Percentiles rank a stretch among this genome's conserved stretches.
Evolutionary conservation across 2,797 vertebrate species (phyloP).

Genomic region (Apodemus agrarius): DNA sequence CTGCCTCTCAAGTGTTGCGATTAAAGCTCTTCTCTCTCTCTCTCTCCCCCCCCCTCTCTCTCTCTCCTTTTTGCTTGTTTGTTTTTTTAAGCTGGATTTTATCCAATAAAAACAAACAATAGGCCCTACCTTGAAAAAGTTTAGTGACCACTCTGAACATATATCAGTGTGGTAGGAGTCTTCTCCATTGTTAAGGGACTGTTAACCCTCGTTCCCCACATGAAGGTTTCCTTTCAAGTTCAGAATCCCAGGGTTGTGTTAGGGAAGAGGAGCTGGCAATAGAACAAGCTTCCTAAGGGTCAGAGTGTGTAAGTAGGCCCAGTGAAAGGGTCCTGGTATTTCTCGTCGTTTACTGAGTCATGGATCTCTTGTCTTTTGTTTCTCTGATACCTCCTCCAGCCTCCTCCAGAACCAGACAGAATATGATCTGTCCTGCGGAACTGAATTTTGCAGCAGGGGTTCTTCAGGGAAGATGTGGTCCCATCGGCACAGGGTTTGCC

Average conservation of each 20-base stretch:
- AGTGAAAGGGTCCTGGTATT: neutral
- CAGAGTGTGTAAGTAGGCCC: neutral
- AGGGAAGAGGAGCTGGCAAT: neutral
- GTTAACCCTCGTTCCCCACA: neutral
- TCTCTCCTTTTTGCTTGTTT: neutral
- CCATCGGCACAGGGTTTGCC: neutral
- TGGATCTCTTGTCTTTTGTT: neutral
- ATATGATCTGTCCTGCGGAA: neutral
- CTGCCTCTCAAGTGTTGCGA: neutral
- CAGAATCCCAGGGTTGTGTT: neutral
- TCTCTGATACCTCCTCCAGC: neutral
- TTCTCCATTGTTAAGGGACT: neutral
- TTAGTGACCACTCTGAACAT: constrained; percentile 34
- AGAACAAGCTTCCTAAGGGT: neutral
- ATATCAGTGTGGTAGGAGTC: neutral
- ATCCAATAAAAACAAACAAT: constrained; percentile 31
- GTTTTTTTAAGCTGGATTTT: neutral
- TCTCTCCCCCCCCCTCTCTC: no score
- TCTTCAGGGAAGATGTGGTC: neutral
- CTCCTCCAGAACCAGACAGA: neutral
- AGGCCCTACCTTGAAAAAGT: neutral
- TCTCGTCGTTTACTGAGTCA: neutral
- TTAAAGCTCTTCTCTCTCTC: neutral
- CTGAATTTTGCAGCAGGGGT: constrained; percentile 10
- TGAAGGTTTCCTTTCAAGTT: constrained; percentile 23